Base-by-base conservation (phyloP, 2,888 invertebrate species). In the Rhorus exstirpatorius region DNA sequence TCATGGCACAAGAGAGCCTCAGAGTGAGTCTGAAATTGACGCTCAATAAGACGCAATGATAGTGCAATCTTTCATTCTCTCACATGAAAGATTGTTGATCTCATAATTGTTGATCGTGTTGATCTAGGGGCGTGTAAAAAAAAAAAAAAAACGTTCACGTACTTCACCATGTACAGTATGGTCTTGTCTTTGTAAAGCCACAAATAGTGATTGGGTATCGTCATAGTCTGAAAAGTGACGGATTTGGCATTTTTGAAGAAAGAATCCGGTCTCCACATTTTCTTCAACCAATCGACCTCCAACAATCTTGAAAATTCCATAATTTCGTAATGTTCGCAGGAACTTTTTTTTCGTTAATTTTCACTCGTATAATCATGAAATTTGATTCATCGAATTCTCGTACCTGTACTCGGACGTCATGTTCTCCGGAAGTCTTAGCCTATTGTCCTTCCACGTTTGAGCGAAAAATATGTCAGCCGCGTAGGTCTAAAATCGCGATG, bases 191-290 rank as follows among this genome's bases (percentile, higher is more conserved):
- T 96, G 93, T 98, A 97, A 78, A 98, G 94, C 97, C 98, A 98
- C 90, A 98, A 95, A 92, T 98, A 98, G 93, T 98, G 98, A 94
- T 98, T 98, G 0, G 98, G 98, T 86, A 98, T 97, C 49, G 98
- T 98, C 97, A 98, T 98, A 0, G 98, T 98, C 93, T 98, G 98
- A 92, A 98, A 98, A 8, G 97, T 98, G 1, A 98, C 98, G 0
- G 97, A 97, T 93, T 98, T 98, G 63, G 98, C 98, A 92, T 98
- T 98, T 93, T 98, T 98, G 94, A 98, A 98, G 93, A 97, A 98
- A 4, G 98, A 97, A 93, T 98, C 98, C 0, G 98, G 98, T 61
- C 98, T 94, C 98, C 98, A 98, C 96, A 98, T 97, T 90, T 97
- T 97, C 90, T 97, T 97, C 87, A 97, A 93, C 97, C 97, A 98